A percentile compares a stretch with the other conserved stretches of the same genome.
phyloP scores from a whole-genome alignment of 2,888 invertebrate genomes.

The Patella caerulea region DNA sequence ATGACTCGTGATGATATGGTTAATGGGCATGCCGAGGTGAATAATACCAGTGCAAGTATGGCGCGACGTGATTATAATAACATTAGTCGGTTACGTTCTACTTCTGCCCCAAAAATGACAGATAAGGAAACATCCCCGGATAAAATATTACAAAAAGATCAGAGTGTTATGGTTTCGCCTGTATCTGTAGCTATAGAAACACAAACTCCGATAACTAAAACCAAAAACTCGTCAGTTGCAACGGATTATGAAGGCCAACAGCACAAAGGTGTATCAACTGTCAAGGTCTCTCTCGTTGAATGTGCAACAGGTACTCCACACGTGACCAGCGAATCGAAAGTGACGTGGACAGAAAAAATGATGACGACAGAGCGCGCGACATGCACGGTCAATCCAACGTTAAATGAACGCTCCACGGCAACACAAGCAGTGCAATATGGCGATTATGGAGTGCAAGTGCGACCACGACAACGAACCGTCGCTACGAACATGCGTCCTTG shows the following conservation, averaged over 20 bases:
- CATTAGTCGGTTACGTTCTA: not conserved
- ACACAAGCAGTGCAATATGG: conserved; percentile 40
- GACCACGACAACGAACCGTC: conserved; percentile 40
- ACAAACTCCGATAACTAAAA: conserved; percentile 42
- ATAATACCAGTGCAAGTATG: conserved; percentile 38
- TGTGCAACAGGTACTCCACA: conserved; percentile 52
- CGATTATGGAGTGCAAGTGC: conserved; percentile 43
- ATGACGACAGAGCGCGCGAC: conserved; percentile 56
- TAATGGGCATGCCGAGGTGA: not conserved
- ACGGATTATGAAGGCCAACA: conserved; percentile 53
- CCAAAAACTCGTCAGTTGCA: conserved; percentile 36
- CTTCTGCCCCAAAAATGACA: conserved; percentile 36
- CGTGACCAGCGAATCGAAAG: conserved; percentile 42
- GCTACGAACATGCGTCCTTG: conserved; percentile 45
- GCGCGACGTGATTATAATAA: not conserved
- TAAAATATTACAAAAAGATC: conserved; percentile 30
- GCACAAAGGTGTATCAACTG: conserved; percentile 51
- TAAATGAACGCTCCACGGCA: conserved; percentile 44
- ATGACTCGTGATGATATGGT: not conserved
- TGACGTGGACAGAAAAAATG: conserved; percentile 55
- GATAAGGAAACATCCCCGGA: conserved; percentile 46
- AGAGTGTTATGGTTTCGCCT: conserved; percentile 42
- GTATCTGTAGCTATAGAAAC: conserved; percentile 40
- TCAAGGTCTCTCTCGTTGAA: conserved; percentile 43
- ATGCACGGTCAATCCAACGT: conserved; percentile 42